Base-by-base conservation (phyloP, 2,797 vertebrate genomes). In the Crenichthys baileyi region DNA sequence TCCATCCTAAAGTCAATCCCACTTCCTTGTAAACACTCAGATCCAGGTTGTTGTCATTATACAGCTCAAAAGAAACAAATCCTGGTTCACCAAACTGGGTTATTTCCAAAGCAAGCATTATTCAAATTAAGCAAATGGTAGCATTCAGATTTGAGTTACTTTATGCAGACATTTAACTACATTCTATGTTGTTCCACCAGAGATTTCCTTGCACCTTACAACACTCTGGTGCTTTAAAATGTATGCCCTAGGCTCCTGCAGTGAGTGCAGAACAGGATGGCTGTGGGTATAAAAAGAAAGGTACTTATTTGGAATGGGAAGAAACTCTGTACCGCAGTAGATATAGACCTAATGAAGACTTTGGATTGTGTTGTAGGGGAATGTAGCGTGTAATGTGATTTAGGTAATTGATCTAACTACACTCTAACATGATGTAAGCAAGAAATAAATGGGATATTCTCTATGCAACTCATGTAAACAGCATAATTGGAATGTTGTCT, bases 381-480 rank as follows among this genome's bases (percentile, higher is more conserved):
- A 70, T 70, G 67, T 46, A n/a, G 67, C 67, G 24, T 70, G 67
- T 70, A 70, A 70, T 46, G 41, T 70, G 67, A 70, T 44, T 70
- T 46, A 70, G 46, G 67, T n/a, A 41, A 70, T 70, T 70, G 67
- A 70, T 46, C 67, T 70, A 41, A 70, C 67, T 26, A n/a, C 41
- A 22, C 67, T 70, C 67, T 26, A 70, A 70, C 67, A 70, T 70
- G 67, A 70, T 70, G 67, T 16, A 70, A 70, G 67, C 6, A n/a
- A 70, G 67, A 70, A 70, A 46, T 70, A 70, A 46, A 70, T 41
- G 7, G 31, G 39, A 73, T 58, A 44, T 73, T 56, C 53, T 58
- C 22, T 7, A 56, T 73, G 53, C 72, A 73, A 16, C 24, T 67
- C 20, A 67, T 76, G 74, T 67, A 9, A 67, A 53, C 48, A 67